phyloP scores from a whole-genome alignment of 2,888 invertebrate species.

The Drosophila nigricruria region DNA sequence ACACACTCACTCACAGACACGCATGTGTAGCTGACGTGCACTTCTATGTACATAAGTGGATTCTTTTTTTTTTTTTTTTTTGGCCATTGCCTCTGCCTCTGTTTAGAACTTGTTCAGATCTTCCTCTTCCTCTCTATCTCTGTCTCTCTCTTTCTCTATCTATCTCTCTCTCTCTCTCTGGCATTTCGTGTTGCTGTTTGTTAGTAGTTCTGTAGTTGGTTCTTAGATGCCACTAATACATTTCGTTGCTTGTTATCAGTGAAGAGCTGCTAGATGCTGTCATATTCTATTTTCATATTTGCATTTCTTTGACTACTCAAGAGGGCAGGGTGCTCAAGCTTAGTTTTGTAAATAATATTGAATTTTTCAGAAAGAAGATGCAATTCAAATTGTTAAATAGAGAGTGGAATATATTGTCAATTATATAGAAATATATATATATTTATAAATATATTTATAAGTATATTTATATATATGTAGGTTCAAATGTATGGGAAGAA shows the following conservation, averaged over 20 bases:
- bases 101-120: conserved; percentile 38
- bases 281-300: conserved; percentile 63
- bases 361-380: neutral
- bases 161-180: neutral
- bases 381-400: neutral
- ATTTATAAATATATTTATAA: neutral
- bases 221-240: conserved; percentile 5
- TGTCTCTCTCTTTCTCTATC: neutral
- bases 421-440: neutral
- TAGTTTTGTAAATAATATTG: conserved; percentile 34
- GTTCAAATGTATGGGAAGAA: too few relatives aligned
- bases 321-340: conserved; percentile 36
- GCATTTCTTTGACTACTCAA: conserved; percentile 57
- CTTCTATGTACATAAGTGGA: conserved; percentile 67
- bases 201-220: conserved; percentile 9
- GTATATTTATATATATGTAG: too few relatives aligned
- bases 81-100: conserved; percentile 43
- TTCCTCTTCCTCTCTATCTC: neutral
- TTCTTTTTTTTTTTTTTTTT: conserved; percentile 69
- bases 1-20: neutral
- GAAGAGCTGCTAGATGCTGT: conserved; percentile 47
- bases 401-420: neutral
- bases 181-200: conserved; percentile 6
- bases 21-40: conserved; percentile 58
- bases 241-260: conserved; percentile 19